Conservation (phyloP, 1,140 invertebrate genomes). For the Neodiprion lecontei region DNA sequence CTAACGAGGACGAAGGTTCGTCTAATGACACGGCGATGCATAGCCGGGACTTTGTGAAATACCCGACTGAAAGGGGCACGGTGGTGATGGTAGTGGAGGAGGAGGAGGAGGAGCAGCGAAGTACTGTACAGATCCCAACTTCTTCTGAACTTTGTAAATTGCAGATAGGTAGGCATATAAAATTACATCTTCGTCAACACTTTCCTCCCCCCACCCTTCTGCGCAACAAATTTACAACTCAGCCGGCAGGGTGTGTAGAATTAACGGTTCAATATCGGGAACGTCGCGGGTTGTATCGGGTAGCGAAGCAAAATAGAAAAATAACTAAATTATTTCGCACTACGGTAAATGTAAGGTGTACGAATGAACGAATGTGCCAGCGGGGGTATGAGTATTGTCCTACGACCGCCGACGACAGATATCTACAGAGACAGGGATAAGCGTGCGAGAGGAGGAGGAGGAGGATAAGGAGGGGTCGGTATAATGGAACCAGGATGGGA, state of each 20-base stretch:
- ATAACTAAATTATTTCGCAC: no score
- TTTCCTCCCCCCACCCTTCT: no score
- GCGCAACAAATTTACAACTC: background rate
- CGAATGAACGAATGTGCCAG: no score
- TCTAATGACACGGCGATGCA: conserved; percentile 2
- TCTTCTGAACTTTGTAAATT: no score
- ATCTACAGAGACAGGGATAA: background rate
- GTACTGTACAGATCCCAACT: no score
- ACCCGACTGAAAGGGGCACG: background rate
- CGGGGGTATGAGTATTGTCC: no score
- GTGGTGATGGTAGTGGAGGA: background rate
- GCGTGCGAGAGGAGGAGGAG: background rate
- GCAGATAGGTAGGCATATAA: no score
- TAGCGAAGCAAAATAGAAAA: no score
- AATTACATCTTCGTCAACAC: no score
- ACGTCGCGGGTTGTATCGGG: background rate
- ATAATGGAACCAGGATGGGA: conserved; percentile 56
- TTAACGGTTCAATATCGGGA: background rate
- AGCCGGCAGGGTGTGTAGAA: background rate
- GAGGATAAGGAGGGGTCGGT: conserved; percentile 35
- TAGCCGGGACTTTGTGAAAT: background rate
- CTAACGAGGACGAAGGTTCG: background rate
- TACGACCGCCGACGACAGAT: background rate
- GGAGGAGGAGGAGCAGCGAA: no score
- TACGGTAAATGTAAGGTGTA: no score